Percentiles rank a stretch among this genome's conserved stretches.
Conservation (phyloP, 2,888 invertebrate species). For the Tuberolachnus salignus region DNA sequence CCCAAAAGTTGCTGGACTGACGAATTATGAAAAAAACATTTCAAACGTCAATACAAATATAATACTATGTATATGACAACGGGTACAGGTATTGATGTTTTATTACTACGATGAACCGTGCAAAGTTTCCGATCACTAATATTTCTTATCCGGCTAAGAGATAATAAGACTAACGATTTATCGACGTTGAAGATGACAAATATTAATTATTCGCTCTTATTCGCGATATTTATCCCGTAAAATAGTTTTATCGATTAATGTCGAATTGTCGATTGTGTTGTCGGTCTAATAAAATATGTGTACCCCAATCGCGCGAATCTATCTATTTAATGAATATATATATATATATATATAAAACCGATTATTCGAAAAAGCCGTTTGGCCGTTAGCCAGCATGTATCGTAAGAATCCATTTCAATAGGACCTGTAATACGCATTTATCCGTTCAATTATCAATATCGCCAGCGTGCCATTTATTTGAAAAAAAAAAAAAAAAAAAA, state of each 20-base stretch:
- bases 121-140: no score
- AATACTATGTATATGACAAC: no score
- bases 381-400: constrained; percentile 33
- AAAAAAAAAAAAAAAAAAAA: background rate
- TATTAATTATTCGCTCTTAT: background rate
- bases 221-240: background rate
- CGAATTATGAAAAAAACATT: no score
- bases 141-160: no score
- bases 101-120: no score
- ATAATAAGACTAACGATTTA: no score
- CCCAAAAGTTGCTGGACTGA: no score
- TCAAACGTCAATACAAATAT: no score
- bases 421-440: background rate
- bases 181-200: no score
- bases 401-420: background rate
- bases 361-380: constrained; percentile 46
- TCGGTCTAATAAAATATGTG: constrained; percentile 17
- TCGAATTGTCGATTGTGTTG: background rate
- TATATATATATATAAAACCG: no score
- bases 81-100: no score
- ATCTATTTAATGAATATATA: constrained; percentile 37
- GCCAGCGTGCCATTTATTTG: background rate
- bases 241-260: constrained; percentile 27
- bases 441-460: constrained; percentile 32
- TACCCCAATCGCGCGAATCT: constrained; percentile 44